Percentiles rank a stretch among this genome's conserved stretches.
phyloP scores from a whole-genome alignment of 2,113 vertebrate genomes.

The Charina bottae region DNA sequence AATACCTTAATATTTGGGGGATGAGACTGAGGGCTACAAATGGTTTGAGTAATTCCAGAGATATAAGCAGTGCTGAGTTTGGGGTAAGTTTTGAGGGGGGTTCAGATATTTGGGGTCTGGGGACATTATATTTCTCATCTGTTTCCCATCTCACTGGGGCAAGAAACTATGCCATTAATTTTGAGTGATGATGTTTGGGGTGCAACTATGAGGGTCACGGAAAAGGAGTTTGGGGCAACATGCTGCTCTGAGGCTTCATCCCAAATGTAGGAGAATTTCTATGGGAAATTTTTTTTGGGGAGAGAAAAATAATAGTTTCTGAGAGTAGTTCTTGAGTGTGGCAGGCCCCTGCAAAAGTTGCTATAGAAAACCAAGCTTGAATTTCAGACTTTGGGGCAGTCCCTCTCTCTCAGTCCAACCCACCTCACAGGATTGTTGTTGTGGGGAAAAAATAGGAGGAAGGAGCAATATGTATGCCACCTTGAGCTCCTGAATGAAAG shows the following conservation, averaged over 20 bases:
- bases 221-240: background rate
- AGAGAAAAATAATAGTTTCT: background rate
- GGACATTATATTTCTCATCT: background rate
- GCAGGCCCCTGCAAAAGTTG: background rate
- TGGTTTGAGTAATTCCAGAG: background rate
- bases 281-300: background rate
- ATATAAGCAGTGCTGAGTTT: background rate
- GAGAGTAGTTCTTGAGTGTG: background rate
- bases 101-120: background rate
- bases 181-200: background rate
- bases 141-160: background rate
- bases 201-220: background rate
- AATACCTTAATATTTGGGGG: background rate
- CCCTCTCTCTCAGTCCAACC: background rate
- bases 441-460: background rate
- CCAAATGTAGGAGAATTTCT: background rate
- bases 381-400: background rate
- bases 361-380: background rate
- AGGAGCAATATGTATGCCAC: background rate
- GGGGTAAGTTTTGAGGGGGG: background rate
- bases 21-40: background rate
- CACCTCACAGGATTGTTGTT: background rate
- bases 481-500: background rate
- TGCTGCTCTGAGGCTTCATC: background rate
- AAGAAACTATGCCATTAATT: background rate